These are phyloP conservation scores for Nothobranchius furzeri DNA, from an alignment of 2,113 vertebrate species.

Conservation along the genomic window DNA sequence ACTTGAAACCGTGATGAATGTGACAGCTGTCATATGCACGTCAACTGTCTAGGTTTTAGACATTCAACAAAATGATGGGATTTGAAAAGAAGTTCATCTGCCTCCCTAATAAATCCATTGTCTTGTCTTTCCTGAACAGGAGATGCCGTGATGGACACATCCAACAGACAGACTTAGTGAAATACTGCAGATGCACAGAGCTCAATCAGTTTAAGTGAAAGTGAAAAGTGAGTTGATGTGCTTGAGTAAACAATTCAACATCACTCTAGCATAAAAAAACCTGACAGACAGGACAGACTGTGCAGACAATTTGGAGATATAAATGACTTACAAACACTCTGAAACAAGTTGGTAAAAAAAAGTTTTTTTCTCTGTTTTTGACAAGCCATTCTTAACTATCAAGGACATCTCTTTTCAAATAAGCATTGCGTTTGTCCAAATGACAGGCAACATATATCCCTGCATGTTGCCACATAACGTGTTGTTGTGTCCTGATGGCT, in stretches of 20 bases:
- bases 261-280: slow-evolving; percentile 57
- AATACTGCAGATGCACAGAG: slow-evolving; percentile 59
- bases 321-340: slow-evolving; percentile 68
- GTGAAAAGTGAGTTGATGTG: slow-evolving; percentile 78
- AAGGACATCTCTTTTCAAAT: slow-evolving; percentile 46
- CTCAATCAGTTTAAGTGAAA: slow-evolving; percentile 75
- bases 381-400: slow-evolving; percentile 53
- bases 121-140: slow-evolving; percentile 71
- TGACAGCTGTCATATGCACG: slow-evolving; percentile 75
- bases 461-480: slow-evolving; percentile 53
- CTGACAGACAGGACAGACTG: slow-evolving; percentile 71
- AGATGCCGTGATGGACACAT: slow-evolving; percentile 69
- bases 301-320: slow-evolving; percentile 68
- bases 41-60: slow-evolving; percentile 71
- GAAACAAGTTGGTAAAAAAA: slow-evolving; percentile 54
- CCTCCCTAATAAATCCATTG: slow-evolving; percentile 77
- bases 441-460: slow-evolving; percentile 54
- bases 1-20: slow-evolving; percentile 62
- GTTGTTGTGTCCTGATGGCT: slow-evolving; percentile 59
- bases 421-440: slow-evolving; percentile 51
- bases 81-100: slow-evolving; percentile 76
- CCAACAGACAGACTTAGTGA: slow-evolving; percentile 63
- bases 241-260: slow-evolving; percentile 74
- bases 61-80: slow-evolving; percentile 68
- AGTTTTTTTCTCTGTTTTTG: slow-evolving; percentile 35